phyloP scores from a whole-genome alignment of 92 coral and sea anemone genomes.

The Siderastrea radians region DNA sequence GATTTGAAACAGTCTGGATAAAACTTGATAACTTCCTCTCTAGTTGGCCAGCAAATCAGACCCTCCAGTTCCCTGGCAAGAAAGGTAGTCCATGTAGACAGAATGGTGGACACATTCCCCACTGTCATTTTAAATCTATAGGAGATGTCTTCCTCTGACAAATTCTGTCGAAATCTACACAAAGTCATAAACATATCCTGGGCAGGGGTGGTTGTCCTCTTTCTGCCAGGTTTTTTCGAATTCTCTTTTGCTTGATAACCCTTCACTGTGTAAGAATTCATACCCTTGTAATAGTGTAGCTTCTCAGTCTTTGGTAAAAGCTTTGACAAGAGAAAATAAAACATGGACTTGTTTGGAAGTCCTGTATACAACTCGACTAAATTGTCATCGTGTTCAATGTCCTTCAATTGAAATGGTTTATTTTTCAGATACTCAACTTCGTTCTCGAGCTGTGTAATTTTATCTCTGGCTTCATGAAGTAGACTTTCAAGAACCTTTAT shows the following conservation, averaged over 20 bases:
- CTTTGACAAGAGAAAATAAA: slow-evolving; percentile 38
- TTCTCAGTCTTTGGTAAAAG: slow-evolving; percentile 26
- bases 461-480: slow-evolving; percentile 16
- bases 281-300: slow-evolving; percentile 47
- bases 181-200: slow-evolving; percentile 56
- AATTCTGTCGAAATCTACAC: slow-evolving; percentile 20
- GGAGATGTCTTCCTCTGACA: slow-evolving; percentile 47
- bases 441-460: background rate
- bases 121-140: slow-evolving; percentile 42
- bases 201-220: slow-evolving; percentile 35
- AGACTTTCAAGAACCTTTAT: background rate
- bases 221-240: slow-evolving; percentile 57
- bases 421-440: slow-evolving; percentile 15
- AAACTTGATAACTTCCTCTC: slow-evolving; percentile 27
- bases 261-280: slow-evolving; percentile 17
- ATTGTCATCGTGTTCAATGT: slow-evolving; percentile 35
- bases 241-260: slow-evolving; percentile 20
- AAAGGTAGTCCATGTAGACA: slow-evolving; percentile 57
- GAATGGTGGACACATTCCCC: background rate
- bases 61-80: slow-evolving; percentile 50
- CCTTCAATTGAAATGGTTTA: slow-evolving; percentile 38
- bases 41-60: slow-evolving; percentile 56
- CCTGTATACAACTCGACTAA: slow-evolving; percentile 55
- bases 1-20: slow-evolving; percentile 36
- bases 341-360: slow-evolving; percentile 31